A percentile compares a stretch with the other conserved stretches of the same genome.
Conservation (phyloP, 2,113 vertebrate genomes). For the Platysteira castanea region DNA sequence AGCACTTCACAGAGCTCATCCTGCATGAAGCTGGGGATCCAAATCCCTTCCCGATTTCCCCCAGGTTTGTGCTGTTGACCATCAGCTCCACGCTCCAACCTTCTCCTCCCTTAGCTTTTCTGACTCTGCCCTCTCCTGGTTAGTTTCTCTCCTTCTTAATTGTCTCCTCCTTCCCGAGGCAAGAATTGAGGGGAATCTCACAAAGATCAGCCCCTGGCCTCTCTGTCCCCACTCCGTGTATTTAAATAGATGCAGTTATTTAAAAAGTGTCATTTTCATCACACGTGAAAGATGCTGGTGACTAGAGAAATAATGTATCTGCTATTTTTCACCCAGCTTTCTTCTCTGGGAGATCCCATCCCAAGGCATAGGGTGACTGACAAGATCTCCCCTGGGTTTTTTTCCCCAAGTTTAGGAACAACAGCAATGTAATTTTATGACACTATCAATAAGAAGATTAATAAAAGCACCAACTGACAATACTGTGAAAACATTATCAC, state of each 20-base stretch:
- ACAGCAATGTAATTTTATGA: not conserved
- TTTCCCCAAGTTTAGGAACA: not conserved
- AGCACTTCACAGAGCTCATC: not conserved
- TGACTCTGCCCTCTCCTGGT: slow-evolving; percentile 60
- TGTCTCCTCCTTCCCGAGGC: not conserved
- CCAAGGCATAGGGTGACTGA: not conserved
- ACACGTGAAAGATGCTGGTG: not conserved
- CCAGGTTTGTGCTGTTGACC: not conserved
- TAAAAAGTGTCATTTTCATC: not conserved
- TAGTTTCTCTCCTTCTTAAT: not conserved
- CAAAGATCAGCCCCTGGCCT: not conserved
- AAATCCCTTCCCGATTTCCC: not conserved
- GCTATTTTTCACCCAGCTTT: not conserved
- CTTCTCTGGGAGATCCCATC: not conserved
- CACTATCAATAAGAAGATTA: not conserved
- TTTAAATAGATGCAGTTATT: not conserved
- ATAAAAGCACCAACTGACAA: not conserved
- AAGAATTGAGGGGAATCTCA: not conserved
- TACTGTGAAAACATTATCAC: not conserved
- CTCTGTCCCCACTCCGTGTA: not conserved
- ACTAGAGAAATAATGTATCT: not conserved
- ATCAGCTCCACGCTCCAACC: not conserved
- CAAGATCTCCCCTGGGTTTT: not conserved
- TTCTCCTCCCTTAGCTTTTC: slow-evolving; percentile 5
- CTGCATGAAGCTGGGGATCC: not conserved